These are phyloP conservation scores for Brachypterus glaber DNA, from an alignment of 2,888 invertebrate genomes.

Conservation along the genomic window DNA sequence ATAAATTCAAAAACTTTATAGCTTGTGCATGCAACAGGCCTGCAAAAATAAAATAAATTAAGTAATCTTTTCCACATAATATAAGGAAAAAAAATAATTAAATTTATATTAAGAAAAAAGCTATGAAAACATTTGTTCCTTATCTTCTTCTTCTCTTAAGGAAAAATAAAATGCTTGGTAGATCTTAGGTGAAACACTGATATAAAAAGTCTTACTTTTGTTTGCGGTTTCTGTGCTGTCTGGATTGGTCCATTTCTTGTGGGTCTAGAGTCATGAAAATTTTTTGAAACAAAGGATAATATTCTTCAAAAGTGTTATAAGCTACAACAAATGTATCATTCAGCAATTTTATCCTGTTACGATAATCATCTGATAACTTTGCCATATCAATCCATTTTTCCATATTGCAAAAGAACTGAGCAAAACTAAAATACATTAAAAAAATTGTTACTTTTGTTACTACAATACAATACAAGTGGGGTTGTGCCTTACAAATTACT, in stretches of 20 bases:
- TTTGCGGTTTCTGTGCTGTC: constrained; percentile 51
- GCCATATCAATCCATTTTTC: constrained; percentile 95
- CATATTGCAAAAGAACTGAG: constrained; percentile 90
- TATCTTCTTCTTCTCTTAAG: no score
- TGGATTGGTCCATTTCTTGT: constrained; percentile 43
- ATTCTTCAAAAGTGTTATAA: constrained; percentile 87
- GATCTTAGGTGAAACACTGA: no score
- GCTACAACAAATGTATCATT: constrained; percentile 91
- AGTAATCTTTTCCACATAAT: no score
- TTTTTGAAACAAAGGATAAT: constrained; percentile 76
- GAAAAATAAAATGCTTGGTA: no score
- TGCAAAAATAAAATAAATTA: constrained; percentile 36
- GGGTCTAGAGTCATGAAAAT: constrained; percentile 63
- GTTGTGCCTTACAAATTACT: no score
- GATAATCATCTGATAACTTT: constrained; percentile 71
- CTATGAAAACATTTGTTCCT: no score
- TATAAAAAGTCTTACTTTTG: no score
- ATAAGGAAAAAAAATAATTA: no score
- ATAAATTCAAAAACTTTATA: constrained; percentile 84
- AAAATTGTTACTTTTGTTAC: constrained; percentile 6
- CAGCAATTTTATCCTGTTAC: constrained; percentile 70
- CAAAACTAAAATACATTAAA: constrained; percentile 56
- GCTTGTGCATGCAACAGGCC: constrained; percentile 67
- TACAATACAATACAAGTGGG: no score
- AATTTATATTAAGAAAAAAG: constrained; percentile 1